phyloP scores from a whole-genome alignment of 2,113 vertebrate species.

The Uria lomvia region DNA sequence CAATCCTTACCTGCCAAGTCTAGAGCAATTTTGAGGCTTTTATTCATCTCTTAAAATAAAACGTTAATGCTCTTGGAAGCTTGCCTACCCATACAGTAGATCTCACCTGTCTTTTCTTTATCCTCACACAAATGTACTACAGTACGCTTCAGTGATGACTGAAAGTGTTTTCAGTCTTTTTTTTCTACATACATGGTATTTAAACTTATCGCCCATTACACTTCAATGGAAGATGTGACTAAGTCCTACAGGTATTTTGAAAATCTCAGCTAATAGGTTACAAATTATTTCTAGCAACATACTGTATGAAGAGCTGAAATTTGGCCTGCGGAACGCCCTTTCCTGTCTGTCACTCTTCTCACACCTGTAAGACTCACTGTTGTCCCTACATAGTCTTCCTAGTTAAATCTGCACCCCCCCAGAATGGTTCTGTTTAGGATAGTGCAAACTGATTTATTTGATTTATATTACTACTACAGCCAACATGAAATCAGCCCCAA shows the following conservation, averaged over 20 bases:
- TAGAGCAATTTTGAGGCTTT: conserved; percentile 36
- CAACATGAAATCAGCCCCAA: neutral
- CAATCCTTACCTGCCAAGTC: conserved; percentile 63
- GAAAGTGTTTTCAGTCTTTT: neutral
- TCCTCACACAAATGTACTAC: neutral
- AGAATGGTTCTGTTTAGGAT: neutral
- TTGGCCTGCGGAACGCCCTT: neutral
- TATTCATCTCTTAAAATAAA: conserved; percentile 46
- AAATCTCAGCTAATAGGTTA: neutral
- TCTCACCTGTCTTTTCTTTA: conserved; percentile 41
- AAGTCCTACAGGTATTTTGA: neutral
- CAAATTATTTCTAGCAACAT: neutral
- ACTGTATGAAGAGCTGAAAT: neutral
- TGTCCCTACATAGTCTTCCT: neutral
- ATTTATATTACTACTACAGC: neutral
- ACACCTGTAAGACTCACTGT: neutral
- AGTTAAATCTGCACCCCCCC: neutral
- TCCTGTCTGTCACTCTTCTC: neutral
- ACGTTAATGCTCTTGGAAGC: conserved; percentile 28
- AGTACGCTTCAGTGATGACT: neutral
- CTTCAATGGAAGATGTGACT: neutral
- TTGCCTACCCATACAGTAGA: conserved; percentile 33
- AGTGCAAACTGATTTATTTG: neutral
- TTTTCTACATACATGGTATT: neutral
- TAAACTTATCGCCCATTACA: neutral